These are phyloP conservation scores for Drosophila auraria DNA, from an alignment of 1,140 invertebrate genomes.

Conservation along the genomic window DNA sequence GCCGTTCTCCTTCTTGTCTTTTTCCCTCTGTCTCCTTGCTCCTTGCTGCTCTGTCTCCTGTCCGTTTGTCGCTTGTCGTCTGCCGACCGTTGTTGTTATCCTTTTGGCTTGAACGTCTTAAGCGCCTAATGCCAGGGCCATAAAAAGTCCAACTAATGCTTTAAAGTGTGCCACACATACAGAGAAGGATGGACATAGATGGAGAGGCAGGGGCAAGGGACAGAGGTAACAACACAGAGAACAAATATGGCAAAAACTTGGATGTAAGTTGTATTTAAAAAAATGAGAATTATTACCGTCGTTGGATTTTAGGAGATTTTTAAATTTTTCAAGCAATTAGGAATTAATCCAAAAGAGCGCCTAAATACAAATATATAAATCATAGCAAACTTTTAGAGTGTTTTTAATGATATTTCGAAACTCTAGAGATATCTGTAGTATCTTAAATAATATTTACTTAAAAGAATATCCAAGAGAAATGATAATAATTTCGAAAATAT, in stretches of 20 bases:
- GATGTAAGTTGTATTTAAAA: neutral
- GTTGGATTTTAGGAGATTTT: too few relatives aligned
- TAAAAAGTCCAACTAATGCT: constrained; percentile 84
- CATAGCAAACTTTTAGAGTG: neutral
- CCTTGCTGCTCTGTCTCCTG: constrained; percentile 19
- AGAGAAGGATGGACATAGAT: constrained; percentile 6
- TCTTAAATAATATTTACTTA: too few relatives aligned
- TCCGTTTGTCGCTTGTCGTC: constrained; percentile 54
- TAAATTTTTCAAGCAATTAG: too few relatives aligned
- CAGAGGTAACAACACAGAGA: constrained; percentile 11
- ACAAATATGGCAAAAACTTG: neutral
- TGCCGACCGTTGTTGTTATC: constrained; percentile 73
- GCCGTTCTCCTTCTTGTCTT: constrained; percentile 35
- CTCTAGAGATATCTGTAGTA: too few relatives aligned
- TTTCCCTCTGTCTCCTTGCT: neutral
- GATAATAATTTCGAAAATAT: too few relatives aligned
- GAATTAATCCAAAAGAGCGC: too few relatives aligned
- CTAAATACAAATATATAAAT: neutral
- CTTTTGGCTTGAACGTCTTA: constrained; percentile 83
- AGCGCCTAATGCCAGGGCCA: constrained; percentile 83
- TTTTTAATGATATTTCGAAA: too few relatives aligned
- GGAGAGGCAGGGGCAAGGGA: neutral
- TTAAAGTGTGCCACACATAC: constrained; percentile 79
- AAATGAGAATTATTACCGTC: neutral
- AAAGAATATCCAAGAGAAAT: too few relatives aligned